phyloP scores from a whole-genome alignment of 2,888 invertebrate species.

The Rugalucina vietnamica region DNA sequence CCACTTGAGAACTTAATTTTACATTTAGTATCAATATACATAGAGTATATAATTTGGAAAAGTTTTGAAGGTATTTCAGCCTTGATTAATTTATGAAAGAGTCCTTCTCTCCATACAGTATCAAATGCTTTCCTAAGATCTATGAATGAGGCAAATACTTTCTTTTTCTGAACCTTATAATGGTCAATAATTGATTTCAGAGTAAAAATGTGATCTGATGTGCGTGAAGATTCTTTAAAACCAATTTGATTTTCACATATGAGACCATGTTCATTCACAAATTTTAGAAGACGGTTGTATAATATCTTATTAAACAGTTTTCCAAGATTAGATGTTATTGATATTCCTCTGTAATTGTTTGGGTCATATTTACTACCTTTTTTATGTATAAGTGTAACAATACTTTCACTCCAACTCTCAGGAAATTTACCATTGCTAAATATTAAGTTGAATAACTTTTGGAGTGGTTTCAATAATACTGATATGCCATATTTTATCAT shows the following conservation, averaged over 20 bases:
- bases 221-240: not conserved
- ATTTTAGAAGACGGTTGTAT: not conserved
- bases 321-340: not conserved
- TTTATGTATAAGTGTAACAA: constrained; percentile 11
- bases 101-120: not conserved
- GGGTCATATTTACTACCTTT: not conserved
- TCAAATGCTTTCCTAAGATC: constrained; percentile 19
- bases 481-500: constrained; percentile 9
- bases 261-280: not conserved
- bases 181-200: not conserved
- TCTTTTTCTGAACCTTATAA: not conserved
- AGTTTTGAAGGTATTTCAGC: not conserved
- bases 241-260: constrained; percentile 10
- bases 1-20: not conserved
- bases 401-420: not conserved
- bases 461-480: not conserved
- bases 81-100: not conserved
- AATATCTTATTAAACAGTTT: constrained; percentile 10
- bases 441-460: constrained; percentile 4
- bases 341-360: constrained; percentile 4
- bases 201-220: not conserved
- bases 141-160: constrained; percentile 1
- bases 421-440: not conserved
- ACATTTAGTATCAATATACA: not conserved
- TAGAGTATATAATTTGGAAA: not conserved